Evolutionary conservation across 1,140 invertebrate species (phyloP).

Genomic region (Drosophila arawakana): DNA sequence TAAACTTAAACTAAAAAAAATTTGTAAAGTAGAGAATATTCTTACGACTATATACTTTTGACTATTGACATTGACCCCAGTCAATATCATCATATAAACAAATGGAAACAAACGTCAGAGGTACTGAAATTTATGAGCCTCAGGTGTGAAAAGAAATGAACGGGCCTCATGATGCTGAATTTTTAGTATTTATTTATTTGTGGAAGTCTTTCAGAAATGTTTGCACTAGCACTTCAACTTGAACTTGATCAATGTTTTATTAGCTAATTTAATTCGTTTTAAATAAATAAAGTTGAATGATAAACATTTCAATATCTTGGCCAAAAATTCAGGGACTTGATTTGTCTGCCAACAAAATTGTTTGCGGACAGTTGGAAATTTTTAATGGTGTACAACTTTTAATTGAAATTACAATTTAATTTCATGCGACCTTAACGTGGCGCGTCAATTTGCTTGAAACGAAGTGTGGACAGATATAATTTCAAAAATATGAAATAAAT

Average conservation of each 20-base stretch:
- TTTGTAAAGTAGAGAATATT: background rate
- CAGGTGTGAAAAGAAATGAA: constrained; percentile 60
- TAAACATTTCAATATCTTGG: constrained; percentile 30
- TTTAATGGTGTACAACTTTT: constrained; percentile 38
- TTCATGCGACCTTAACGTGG: constrained; percentile 41
- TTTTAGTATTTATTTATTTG: constrained; percentile 58
- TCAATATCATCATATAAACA: constrained; percentile 29
- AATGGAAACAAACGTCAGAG: constrained; percentile 33
- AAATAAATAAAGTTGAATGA: constrained; percentile 57
- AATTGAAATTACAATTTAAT: constrained; percentile 53
- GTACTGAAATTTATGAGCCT: constrained; percentile 59
- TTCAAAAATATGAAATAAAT: constrained; percentile 39
- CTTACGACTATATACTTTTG: background rate
- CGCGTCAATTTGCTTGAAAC: constrained; percentile 51
- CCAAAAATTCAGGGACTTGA: background rate
- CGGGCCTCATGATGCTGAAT: constrained; percentile 8
- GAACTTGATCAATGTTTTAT: constrained; percentile 62
- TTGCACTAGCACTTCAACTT: constrained; percentile 63
- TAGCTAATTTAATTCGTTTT: constrained; percentile 62
- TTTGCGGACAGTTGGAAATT: constrained; percentile 23
- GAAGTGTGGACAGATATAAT: constrained; percentile 31
- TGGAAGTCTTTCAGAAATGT: constrained; percentile 39
- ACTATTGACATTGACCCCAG: constrained; percentile 3
- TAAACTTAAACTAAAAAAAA: background rate
- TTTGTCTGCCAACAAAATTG: constrained; percentile 56